Base-by-base conservation (phyloP, 1,140 invertebrate species). In the Aricia agestis region DNA sequence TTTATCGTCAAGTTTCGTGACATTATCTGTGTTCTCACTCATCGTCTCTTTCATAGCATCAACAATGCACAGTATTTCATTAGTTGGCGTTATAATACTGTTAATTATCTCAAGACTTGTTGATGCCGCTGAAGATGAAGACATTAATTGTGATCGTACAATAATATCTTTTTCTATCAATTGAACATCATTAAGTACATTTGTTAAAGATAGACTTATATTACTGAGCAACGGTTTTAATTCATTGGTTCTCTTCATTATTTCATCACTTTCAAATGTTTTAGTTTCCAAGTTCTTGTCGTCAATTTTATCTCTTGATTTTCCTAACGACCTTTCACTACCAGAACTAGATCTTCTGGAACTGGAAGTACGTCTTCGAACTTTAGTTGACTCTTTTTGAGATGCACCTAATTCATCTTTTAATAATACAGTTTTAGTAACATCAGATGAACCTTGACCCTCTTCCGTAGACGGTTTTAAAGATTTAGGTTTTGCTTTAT, bases 71-170 rank as follows among this genome's bases (percentile, higher is more conserved):
- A 95, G 93, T 36, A 96, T 93, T 83, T 95, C 94, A 73, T 92
- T 93, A 15, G 95, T 79, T 1, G 95, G 94, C 65, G 93, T 92
- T n/a, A 92, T 84, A 61, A 95, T 84, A 76, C 93, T 94, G 61
- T 91, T 89, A 15, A 95, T 92, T n/a, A 95, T 93, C 76, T 94
- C 94, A 72, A 95, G 89, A 79, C 94, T 95, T 74, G 93, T 92
- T 72, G 93, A 93, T 2, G 94, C 94, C 15, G 94, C 93, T 32
- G 93, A 91, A 9, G 93, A 90, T 0, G 94, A 93, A 78, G 94
- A 93, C 92, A 94, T 94, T 71, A 93, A 87, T 61, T 93, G 92
- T 7, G 94, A 93, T 81, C 94, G 93, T 17, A 93, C 81, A 68
- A 94, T 83, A 6, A 95, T 92, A 81, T 94, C 93, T 72, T 93